Conservation (phyloP, 2,113 vertebrate genomes). For the Pseudopipra pipra region DNA sequence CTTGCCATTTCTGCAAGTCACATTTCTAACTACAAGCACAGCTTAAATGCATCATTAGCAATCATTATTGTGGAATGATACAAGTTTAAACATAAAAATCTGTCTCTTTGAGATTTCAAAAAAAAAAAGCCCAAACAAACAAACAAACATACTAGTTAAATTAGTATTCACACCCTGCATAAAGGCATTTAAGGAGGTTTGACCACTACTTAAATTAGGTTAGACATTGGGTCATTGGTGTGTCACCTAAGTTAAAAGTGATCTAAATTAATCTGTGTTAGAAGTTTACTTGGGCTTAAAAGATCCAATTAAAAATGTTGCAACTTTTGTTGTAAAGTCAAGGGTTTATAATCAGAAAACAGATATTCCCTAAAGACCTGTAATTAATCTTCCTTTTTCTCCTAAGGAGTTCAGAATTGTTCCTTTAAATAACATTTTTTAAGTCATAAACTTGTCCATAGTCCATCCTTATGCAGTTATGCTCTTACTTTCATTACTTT, state of each 20-base stretch:
- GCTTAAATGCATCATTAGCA: background rate
- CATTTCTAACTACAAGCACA: background rate
- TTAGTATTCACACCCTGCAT: background rate
- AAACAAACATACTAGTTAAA: background rate
- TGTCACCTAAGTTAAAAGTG: background rate
- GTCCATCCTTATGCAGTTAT: background rate
- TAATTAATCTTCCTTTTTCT: background rate
- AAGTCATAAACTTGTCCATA: background rate
- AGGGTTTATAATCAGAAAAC: background rate
- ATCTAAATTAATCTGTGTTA: background rate
- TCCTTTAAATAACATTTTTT: background rate
- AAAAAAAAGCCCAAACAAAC: background rate
- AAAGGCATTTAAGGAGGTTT: background rate
- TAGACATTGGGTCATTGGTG: background rate
- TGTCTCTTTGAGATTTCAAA: background rate
- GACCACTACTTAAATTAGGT: background rate
- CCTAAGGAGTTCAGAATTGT: background rate
- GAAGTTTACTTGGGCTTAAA: background rate
- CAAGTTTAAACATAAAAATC: background rate
- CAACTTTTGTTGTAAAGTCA: background rate
- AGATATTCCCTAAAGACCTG: background rate
- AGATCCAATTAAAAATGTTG: background rate
- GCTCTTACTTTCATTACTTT: background rate
- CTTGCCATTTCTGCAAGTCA: background rate
- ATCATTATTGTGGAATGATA: accelerated